Base-by-base conservation (phyloP, 2,797 vertebrate species). In the Cyclura pinguis region DNA sequence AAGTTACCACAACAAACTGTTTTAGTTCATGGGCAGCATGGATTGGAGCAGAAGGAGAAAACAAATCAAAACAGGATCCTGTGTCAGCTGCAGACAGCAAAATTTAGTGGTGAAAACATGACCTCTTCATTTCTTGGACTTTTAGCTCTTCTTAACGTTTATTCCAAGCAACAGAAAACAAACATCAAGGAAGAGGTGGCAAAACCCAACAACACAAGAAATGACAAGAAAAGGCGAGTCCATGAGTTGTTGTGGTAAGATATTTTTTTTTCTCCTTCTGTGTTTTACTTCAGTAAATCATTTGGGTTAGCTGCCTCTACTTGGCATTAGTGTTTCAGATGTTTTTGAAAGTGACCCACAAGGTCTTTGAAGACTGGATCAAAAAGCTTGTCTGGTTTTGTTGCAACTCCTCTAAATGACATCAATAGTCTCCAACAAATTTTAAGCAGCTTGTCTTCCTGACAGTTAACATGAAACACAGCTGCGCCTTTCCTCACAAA, bases 141-240 rank as follows among this genome's bases (percentile, higher is more conserved):
- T 94, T 90, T 93, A 91, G 74, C 88, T 92, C 94, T 96, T 94
- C 96, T 62, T 89, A 83, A 86, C 24, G 72, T 20, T 78, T 38
- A 76, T 91, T 95, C 94, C 92, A 95, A 93, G 93, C 29, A 83
- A 93, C 93, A 95, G 92, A 92, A 94, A 96, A 94, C 93, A 94
- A 91, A 92, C 93, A 90, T 74, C 47, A 91, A 91, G 87, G 78
- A 0, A 0, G 1, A 94, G 91, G 89, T 0, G 1, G 87, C 88
- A 87, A 82, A 38, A 92, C 94, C 0, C 0, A 85, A 90, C 92
- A 86, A 88, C 0, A 14, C 85, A 90, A 93, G 92, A 80, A 57
- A 85, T 83, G 92, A 90, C 91, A 89, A 90, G 92, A 88, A 62
- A 84, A 74, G 74, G 78, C 0, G 29, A 57, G 74, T 80, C 84